phyloP scores from a whole-genome alignment of 2,888 invertebrate species.

The Epirrita christyi region DNA sequence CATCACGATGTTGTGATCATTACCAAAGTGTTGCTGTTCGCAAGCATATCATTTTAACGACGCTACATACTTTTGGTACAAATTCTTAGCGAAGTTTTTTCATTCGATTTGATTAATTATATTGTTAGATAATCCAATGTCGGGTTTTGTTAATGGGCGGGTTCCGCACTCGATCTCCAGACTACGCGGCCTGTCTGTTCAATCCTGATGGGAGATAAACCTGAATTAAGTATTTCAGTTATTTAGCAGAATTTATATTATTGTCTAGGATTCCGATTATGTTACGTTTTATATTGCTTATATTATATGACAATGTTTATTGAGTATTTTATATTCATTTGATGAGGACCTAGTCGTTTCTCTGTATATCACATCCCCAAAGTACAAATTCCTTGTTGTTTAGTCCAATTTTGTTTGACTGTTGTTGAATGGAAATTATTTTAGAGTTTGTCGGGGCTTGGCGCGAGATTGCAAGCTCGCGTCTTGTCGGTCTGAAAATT shows the following conservation, averaged over 20 bases:
- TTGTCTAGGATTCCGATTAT: constrained; percentile 83
- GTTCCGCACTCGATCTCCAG: constrained; percentile 42
- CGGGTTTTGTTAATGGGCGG: constrained; percentile 65
- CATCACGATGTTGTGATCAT: constrained; percentile 70
- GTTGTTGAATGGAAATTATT: constrained; percentile 83
- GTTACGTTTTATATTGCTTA: constrained; percentile 85
- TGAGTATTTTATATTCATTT: constrained; percentile 84
- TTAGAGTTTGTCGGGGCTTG: constrained; percentile 60
- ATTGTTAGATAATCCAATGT: constrained; percentile 79
- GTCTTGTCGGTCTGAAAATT: constrained; percentile 43
- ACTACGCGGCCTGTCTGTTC: constrained; percentile 59
- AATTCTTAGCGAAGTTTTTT: constrained; percentile 77
- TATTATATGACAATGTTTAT: constrained; percentile 84
- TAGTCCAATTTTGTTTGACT: constrained; percentile 85
- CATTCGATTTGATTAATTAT: constrained; percentile 76
- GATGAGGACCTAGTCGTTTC: constrained; percentile 85
- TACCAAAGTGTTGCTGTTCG: constrained; percentile 82
- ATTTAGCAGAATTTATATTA: constrained; percentile 83
- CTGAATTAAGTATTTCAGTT: constrained; percentile 77
- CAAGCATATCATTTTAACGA: constrained; percentile 82
- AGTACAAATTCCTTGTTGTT: constrained; percentile 86
- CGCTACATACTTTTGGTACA: constrained; percentile 81
- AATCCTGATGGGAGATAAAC: constrained; percentile 60
- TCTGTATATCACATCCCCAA: constrained; percentile 85
- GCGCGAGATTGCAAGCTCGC: constrained; percentile 32